These are phyloP conservation scores for Actenoides hombroni DNA, from an alignment of 2,113 vertebrate genomes.

Conservation along the genomic window DNA sequence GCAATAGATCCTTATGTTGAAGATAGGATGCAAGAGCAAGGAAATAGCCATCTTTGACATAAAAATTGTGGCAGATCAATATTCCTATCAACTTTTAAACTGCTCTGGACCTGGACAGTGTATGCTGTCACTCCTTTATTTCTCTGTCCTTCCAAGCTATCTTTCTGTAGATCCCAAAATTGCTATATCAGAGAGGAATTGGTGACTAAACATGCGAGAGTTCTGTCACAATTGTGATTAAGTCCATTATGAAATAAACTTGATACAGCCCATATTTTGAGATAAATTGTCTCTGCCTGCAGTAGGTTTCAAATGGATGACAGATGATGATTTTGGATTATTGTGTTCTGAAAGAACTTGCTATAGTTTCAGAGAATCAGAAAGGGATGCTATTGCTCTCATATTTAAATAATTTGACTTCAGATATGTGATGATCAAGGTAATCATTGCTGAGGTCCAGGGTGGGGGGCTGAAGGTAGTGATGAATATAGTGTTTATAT, in stretches of 20 bases:
- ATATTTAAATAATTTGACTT: background rate
- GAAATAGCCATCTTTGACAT: background rate
- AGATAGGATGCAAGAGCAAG: background rate
- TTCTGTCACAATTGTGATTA: background rate
- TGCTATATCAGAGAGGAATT: background rate
- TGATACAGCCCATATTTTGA: rapidly evolving
- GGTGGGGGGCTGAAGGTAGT: background rate
- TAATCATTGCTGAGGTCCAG: background rate
- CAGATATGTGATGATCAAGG: background rate
- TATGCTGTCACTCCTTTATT: background rate
- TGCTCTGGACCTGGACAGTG: background rate
- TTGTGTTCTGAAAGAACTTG: background rate
- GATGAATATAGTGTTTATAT: background rate
- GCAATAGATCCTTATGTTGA: rapidly evolving
- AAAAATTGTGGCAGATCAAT: background rate
- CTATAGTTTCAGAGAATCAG: background rate
- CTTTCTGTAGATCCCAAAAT: background rate
- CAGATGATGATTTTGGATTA: background rate
- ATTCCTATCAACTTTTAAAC: background rate
- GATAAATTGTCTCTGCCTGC: background rate
- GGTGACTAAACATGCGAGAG: background rate
- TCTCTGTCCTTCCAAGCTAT: background rate
- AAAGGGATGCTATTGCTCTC: background rate
- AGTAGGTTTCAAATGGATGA: background rate
- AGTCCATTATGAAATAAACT: background rate